Percentiles rank a stretch among this genome's conserved stretches.
These are phyloP conservation scores for Centropristis striata DNA, from an alignment of 2,113 vertebrate species.

Conservation along the genomic window DNA sequence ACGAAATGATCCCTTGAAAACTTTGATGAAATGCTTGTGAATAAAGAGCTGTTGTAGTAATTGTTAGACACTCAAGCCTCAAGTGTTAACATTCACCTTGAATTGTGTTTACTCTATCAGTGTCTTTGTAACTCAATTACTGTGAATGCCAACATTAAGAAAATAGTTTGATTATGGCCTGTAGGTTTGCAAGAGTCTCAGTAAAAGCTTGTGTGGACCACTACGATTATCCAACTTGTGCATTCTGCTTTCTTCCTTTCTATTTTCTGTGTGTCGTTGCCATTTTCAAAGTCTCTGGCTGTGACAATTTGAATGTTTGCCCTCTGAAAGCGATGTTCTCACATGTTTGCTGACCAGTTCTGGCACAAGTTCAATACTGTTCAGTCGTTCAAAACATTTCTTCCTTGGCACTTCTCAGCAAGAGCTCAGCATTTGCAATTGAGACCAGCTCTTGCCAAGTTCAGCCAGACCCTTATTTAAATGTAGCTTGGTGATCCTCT, in stretches of 20 bases:
- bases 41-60: neutral
- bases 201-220: constrained; percentile 25
- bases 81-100: constrained; percentile 12
- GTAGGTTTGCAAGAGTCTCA: neutral
- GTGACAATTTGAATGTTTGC: constrained; percentile 22
- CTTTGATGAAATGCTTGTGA: constrained; percentile 5
- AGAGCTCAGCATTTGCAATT: neutral
- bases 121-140: neutral
- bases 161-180: neutral
- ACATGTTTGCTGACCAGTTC: constrained; percentile 3
- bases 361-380: constrained; percentile 24
- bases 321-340: constrained; percentile 17
- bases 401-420: constrained; percentile 6
- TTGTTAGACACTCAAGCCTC: neutral
- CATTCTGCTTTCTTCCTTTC: neutral
- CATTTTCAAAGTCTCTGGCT: constrained; percentile 6
- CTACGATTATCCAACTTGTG: neutral
- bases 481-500: neutral
- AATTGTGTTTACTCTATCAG: neutral
- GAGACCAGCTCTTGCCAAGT: constrained; percentile 14
- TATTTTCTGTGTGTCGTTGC: neutral
- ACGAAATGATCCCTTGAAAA: constrained; percentile 24
- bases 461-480: neutral
- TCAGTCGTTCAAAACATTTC: neutral
- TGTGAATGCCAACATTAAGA: neutral